phyloP scores from a whole-genome alignment of 2,888 invertebrate species.

The Stictocephala bisonia region DNA sequence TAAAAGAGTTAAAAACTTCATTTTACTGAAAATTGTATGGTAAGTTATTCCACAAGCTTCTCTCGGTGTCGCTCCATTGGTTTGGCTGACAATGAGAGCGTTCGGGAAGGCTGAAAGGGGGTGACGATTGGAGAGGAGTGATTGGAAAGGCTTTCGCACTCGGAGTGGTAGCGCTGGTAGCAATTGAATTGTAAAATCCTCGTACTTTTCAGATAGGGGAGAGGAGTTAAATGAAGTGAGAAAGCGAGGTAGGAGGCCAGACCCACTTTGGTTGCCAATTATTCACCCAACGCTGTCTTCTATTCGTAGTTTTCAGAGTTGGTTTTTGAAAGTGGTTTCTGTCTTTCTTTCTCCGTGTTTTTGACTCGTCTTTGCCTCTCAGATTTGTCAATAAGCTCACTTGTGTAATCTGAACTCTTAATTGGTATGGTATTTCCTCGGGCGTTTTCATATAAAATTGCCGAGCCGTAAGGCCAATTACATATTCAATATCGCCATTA shows the following conservation, averaged over 20 bases:
- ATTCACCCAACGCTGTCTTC: constrained; percentile 36
- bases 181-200: constrained; percentile 41
- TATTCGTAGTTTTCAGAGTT: constrained; percentile 11
- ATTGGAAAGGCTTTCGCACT: constrained; percentile 28
- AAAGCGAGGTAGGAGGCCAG: constrained; percentile 32
- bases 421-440: too few relatives aligned
- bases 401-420: too few relatives aligned
- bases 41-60: background rate
- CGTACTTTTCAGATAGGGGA: background rate
- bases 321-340: constrained; percentile 14
- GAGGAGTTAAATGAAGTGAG: constrained; percentile 30
- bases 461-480: too few relatives aligned
- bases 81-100: constrained; percentile 8
- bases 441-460: too few relatives aligned
- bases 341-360: constrained; percentile 67
- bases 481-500: too few relatives aligned
- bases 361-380: too few relatives aligned
- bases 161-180: constrained; percentile 26
- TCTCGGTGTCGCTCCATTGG: background rate
- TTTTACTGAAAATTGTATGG: too few relatives aligned
- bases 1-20: too few relatives aligned
- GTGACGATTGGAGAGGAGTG: background rate
- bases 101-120: background rate
- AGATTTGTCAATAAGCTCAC: too few relatives aligned
- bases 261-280: constrained; percentile 14